These are phyloP conservation scores for Girardinichthys multiradiatus DNA, from an alignment of 2,113 vertebrate species.

Conservation along the genomic window DNA sequence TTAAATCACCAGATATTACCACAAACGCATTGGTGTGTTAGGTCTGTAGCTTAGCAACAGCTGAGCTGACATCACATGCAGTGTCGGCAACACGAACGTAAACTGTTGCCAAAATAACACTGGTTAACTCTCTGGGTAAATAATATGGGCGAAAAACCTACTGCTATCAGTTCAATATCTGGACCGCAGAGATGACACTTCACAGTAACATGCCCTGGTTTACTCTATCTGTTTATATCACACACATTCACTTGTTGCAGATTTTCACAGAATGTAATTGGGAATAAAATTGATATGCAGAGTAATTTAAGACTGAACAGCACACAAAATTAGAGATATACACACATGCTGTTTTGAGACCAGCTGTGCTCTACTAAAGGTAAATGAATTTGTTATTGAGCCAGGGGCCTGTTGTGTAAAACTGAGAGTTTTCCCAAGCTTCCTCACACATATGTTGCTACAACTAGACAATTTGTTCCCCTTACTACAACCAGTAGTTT, in stretches of 20 bases:
- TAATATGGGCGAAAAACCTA: no score
- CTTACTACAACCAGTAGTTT: slow-evolving; percentile 4
- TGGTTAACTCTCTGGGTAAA: no score
- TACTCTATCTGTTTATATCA: not conserved
- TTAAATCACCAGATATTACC: no score
- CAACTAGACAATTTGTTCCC: slow-evolving; percentile 5
- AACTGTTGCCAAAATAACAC: no score
- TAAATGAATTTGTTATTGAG: not conserved
- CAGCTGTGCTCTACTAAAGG: slow-evolving; percentile 9
- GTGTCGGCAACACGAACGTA: no score
- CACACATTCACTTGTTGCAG: not conserved
- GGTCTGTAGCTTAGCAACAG: no score
- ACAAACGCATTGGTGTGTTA: no score
- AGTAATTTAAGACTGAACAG: not conserved
- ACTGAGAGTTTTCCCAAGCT: not conserved
- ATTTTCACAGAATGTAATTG: not conserved
- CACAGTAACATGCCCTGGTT: no score
- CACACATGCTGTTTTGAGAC: slow-evolving; percentile 21
- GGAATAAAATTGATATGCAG: slow-evolving; percentile 1
- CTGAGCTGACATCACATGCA: no score
- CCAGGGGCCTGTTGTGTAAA: slow-evolving; percentile 14
- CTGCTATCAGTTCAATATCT: no score
- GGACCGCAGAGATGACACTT: no score
- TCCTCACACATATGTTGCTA: not conserved
- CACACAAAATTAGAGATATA: not conserved